Evolutionary conservation across 2,888 invertebrate species (phyloP), one percentile per base, ranked within the genome.

Genomic region (Cataglyphis livida): DNA sequence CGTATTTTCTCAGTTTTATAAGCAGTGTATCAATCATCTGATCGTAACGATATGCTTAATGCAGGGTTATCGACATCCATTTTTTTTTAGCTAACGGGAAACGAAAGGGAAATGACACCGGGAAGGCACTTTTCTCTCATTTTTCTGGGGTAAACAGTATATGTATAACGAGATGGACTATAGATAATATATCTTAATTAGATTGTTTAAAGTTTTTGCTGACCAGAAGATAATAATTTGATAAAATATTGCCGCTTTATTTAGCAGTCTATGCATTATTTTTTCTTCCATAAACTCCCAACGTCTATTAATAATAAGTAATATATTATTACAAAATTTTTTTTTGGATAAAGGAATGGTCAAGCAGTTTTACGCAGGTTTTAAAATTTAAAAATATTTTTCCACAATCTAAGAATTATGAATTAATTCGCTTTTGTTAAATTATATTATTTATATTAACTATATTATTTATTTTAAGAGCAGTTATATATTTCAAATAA

Each of bases 1-100:
- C 84, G 84, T 88, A 90, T 88, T 89, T 92, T 91, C 91, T 92
- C 92, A 90, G 92, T 93, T 93, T 93, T 92, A 91, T 91, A 90
- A 88, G 89, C 90, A 89, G 88, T 90, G 89, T 90, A 91, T 92
- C 92, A 92, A 92, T 93, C 92, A 91, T 91, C 90, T 91, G 90
- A 90, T 91, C 89, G 90, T 90, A 90, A 91, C 91, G 91, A 85
- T 51, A 51, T 85, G 85, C 87, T 88, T 88, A 85, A 85, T 81
- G 82, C 84, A 84, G 84, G 65, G 12, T 70, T 35, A 44, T 61
- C 59, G 59, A 79, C 70, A 71, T 79, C 44, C 44, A 78, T 44
- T 44, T 48, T 48, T 48, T 18, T 48, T n/a, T 48, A 79, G 71
- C 59, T 78, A 78, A 59, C 35, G 35, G 18, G 85, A 86, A 87